Evolutionary conservation across 2,113 vertebrate species (phyloP).

Genomic region (Rhinichthys klamathensis): DNA sequence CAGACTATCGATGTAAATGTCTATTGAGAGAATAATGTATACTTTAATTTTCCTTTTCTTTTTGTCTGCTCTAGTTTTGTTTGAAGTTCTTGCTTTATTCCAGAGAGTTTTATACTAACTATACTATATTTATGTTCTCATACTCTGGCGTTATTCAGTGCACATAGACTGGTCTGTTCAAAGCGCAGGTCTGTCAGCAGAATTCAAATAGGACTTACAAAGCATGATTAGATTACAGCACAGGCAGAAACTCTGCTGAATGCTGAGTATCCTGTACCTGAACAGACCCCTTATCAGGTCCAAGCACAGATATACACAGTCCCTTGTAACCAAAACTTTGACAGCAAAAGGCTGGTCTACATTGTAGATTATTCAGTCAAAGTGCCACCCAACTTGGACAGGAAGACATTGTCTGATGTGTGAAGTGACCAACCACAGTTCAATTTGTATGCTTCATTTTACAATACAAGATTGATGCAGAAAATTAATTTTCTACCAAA

Average conservation of each 20-base stretch:
- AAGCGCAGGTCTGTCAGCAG: slow-evolving; percentile 53
- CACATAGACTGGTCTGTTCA: slow-evolving; percentile 36
- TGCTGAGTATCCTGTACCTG: not conserved
- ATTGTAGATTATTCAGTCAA: not conserved
- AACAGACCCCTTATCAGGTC: not conserved
- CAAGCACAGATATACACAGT: not conserved
- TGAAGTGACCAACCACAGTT: slow-evolving; percentile 2
- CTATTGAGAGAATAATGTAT: no score
- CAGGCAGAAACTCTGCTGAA: not conserved
- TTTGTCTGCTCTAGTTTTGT: not conserved
- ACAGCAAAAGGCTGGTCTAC: not conserved
- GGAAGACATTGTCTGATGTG: not conserved
- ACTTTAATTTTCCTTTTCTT: no score
- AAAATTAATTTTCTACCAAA: not conserved
- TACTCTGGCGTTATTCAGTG: slow-evolving; percentile 40
- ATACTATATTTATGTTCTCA: no score
- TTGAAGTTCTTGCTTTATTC: not conserved
- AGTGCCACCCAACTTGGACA: not conserved
- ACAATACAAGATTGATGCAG: not conserved
- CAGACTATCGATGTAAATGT: no score
- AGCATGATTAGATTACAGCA: slow-evolving; percentile 45
- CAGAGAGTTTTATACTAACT: not conserved
- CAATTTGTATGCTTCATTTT: not conserved
- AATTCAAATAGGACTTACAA: slow-evolving; percentile 53
- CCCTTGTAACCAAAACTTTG: not conserved